Conservation (phyloP, 2,888 invertebrate species). For the Cosmorhoe ocellata region DNA sequence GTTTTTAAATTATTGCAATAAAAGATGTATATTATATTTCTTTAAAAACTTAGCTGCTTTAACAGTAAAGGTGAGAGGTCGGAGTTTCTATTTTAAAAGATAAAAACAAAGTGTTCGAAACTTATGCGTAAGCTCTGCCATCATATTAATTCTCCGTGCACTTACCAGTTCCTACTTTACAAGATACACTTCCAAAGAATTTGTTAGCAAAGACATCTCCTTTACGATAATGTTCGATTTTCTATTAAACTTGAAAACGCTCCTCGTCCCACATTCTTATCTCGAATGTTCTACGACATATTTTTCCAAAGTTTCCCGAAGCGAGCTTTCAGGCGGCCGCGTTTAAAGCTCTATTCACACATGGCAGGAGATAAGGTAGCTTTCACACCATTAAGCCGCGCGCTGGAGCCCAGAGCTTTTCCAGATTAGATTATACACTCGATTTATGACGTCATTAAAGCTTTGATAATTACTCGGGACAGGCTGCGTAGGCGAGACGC, state of each 20-base stretch:
- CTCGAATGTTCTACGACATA: slow-evolving; percentile 81
- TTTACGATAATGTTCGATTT: slow-evolving; percentile 83
- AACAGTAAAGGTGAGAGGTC: slow-evolving; percentile 15
- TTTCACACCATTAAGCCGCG: slow-evolving; percentile 82
- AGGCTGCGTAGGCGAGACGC: slow-evolving; percentile 78
- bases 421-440: slow-evolving; percentile 84
- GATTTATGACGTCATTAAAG: slow-evolving; percentile 84
- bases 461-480: slow-evolving; percentile 84
- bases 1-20: background rate
- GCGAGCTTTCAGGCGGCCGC: slow-evolving; percentile 79
- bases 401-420: slow-evolving; percentile 82
- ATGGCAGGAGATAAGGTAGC: slow-evolving; percentile 82
- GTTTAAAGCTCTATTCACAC: slow-evolving; percentile 83
- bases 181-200: slow-evolving; percentile 71
- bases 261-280: slow-evolving; percentile 81
- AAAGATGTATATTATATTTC: background rate
- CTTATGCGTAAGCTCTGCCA: slow-evolving; percentile 23
- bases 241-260: slow-evolving; percentile 82
- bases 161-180: slow-evolving; percentile 48
- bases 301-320: slow-evolving; percentile 82
- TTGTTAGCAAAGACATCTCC: slow-evolving; percentile 80
- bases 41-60: slow-evolving; percentile 4
- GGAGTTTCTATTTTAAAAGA: slow-evolving; percentile 14
- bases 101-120: slow-evolving; percentile 21
- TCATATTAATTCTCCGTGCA: slow-evolving; percentile 30